These are phyloP conservation scores for Drosophila tsacasi DNA, from an alignment of 1,140 invertebrate genomes.

Conservation along the genomic window DNA sequence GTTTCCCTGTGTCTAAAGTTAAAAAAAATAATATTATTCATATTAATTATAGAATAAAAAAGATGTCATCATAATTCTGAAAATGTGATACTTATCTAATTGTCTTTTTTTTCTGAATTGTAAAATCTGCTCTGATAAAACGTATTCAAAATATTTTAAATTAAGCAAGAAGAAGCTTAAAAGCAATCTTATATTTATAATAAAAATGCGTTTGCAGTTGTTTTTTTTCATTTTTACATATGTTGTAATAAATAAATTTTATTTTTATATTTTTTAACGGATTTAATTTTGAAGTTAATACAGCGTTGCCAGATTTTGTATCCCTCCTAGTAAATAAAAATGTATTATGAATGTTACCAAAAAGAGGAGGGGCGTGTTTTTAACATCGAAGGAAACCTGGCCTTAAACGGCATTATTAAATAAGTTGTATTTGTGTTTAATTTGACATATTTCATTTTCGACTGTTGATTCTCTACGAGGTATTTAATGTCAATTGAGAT, in stretches of 20 bases:
- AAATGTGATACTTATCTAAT: no score
- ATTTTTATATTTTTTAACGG: background rate
- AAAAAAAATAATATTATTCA: background rate
- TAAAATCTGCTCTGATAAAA: no score
- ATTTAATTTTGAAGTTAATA: background rate
- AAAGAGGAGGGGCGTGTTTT: slow-evolving; percentile 10
- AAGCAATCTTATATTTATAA: background rate
- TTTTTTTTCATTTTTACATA: background rate
- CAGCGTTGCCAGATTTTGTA: background rate
- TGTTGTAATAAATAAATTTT: background rate
- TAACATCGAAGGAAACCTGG: background rate
- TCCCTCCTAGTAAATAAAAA: slow-evolving; percentile 59
- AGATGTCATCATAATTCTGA: no score
- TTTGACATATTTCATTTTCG: no score
- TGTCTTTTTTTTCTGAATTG: no score
- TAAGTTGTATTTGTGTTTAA: no score
- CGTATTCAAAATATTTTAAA: no score
- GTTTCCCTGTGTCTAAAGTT: background rate
- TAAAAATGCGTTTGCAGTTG: background rate
- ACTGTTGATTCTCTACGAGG: no score
- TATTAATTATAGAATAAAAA: no score
- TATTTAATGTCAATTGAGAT: no score
- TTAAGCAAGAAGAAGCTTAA: no score
- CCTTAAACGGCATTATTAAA: no score
- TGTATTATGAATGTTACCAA: slow-evolving; percentile 81